phyloP scores from a whole-genome alignment of 2,888 invertebrate species.

The Hypolimnas misippus region DNA sequence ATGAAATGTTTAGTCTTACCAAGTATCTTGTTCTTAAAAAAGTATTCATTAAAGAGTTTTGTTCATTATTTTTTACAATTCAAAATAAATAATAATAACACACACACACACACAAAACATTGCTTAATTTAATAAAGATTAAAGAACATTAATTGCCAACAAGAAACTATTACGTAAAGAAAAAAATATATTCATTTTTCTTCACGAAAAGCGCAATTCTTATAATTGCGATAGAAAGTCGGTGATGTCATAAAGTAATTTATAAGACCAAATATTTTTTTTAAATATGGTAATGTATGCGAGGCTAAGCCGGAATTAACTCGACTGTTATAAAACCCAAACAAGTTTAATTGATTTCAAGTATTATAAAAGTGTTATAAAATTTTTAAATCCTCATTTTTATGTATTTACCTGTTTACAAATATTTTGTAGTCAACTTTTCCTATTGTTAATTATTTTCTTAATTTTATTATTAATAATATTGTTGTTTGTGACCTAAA shows the following conservation, averaged over 20 bases:
- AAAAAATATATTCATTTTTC: slow-evolving; percentile 1
- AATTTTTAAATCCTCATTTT: not conserved
- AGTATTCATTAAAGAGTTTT: too few relatives aligned
- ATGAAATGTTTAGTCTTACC: too few relatives aligned
- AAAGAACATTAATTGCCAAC: not conserved
- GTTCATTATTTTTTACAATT: too few relatives aligned
- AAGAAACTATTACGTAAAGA: not conserved
- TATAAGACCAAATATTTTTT: slow-evolving; percentile 14
- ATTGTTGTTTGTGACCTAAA: too few relatives aligned
- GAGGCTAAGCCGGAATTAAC: slow-evolving; percentile 16
- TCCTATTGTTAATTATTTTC: not conserved
- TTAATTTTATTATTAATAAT: not conserved
- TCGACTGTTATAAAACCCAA: slow-evolving; percentile 21
- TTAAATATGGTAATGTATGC: slow-evolving; percentile 28
- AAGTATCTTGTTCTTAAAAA: too few relatives aligned
- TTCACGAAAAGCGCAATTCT: not conserved
- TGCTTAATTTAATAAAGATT: too few relatives aligned
- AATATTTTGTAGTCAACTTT: not conserved
- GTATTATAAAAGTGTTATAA: not conserved
- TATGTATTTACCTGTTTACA: not conserved
- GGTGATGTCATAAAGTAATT: slow-evolving; percentile 18
- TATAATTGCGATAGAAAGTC: slow-evolving; percentile 24
- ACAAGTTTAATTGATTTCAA: slow-evolving; percentile 17
- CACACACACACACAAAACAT: not conserved
- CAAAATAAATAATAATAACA: slow-evolving; percentile 5